These are phyloP conservation scores for Punctoribates punctum DNA, from an alignment of 2,888 invertebrate genomes.

Conservation along the genomic window DNA sequence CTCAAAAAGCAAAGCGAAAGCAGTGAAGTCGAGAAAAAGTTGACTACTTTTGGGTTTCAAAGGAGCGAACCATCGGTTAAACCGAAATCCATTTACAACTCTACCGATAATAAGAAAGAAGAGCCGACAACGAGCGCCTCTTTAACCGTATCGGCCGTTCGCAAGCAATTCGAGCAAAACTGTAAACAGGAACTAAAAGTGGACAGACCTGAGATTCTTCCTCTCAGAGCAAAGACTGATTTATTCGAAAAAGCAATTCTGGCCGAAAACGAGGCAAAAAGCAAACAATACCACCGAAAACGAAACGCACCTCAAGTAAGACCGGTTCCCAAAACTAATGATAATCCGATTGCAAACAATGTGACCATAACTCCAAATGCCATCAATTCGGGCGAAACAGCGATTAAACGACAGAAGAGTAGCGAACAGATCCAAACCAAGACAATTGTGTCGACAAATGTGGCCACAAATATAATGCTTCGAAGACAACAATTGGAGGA, in stretches of 20 bases:
- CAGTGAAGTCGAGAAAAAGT: neutral
- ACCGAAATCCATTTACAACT: constrained; percentile 1
- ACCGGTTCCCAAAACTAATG: neutral
- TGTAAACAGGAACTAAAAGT: neutral
- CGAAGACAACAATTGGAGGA: neutral
- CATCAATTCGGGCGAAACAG: neutral
- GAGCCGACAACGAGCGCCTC: no score
- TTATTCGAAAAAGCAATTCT: constrained; percentile 40
- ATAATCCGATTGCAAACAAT: neutral
- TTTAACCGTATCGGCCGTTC: constrained; percentile 1
- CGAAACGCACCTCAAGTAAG: neutral
- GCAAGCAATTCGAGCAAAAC: neutral
- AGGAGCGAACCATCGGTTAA: neutral
- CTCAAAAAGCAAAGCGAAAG: neutral
- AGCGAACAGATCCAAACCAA: neutral
- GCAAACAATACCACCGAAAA: constrained; percentile 32
- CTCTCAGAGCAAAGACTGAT: constrained; percentile 17
- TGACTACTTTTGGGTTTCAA: neutral
- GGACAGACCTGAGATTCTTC: constrained; percentile 15
- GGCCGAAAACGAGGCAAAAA: constrained; percentile 39
- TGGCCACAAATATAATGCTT: neutral
- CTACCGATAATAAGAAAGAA: neutral
- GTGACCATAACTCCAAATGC: neutral
- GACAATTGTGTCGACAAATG: no score
- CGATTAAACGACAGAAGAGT: constrained; percentile 10